phyloP scores from a whole-genome alignment of 2,113 vertebrate species.

The Semnopithecus entellus region DNA sequence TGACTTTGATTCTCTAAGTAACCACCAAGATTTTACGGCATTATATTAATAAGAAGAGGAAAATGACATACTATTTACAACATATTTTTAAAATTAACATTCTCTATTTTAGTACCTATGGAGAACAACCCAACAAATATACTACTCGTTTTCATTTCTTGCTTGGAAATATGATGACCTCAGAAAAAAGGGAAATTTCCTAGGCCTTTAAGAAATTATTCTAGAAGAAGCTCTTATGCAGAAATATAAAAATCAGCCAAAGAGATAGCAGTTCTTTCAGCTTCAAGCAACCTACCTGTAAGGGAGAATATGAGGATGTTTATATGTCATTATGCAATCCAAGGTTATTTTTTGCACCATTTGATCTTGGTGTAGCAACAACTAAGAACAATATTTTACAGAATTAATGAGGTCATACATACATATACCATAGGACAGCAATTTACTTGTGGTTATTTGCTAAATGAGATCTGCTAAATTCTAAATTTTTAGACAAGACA shows the following conservation, averaged over 20 bases:
- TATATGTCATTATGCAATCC: constrained; percentile 95
- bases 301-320: constrained; percentile 91
- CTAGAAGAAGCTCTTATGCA: background rate
- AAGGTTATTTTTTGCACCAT: constrained; percentile 92
- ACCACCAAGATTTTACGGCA: background rate
- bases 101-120: constrained; percentile 26
- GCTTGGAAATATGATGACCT: background rate
- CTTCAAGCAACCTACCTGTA: constrained; percentile 89
- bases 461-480: constrained; percentile 9
- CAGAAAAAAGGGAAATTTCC: background rate
- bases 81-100: constrained; percentile 11
- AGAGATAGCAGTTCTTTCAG: background rate
- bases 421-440: background rate
- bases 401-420: constrained; percentile 41
- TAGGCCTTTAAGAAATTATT: background rate
- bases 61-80: constrained; percentile 1
- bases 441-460: background rate
- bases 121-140: background rate
- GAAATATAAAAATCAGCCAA: constrained; percentile 15
- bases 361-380: constrained; percentile 96
- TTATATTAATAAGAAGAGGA: background rate
- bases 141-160: constrained; percentile 17
- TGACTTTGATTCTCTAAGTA: background rate
- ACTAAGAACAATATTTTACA: constrained; percentile 80
- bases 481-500: background rate